Conservation (phyloP, 2,797 vertebrate genomes). For the Pangasius macronema region DNA sequence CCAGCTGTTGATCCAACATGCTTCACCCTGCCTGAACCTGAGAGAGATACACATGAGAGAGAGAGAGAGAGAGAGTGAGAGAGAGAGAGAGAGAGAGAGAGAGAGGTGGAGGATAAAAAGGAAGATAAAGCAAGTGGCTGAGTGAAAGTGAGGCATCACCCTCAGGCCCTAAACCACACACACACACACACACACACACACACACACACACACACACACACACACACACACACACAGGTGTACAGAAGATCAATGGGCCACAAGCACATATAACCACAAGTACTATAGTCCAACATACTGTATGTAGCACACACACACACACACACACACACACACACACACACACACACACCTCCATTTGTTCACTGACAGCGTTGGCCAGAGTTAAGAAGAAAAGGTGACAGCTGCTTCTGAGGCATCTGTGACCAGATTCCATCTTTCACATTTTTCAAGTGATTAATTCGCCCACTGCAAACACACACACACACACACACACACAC, state of each 20-base stretch:
- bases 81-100: slow-evolving; percentile 23
- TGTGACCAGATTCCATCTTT: slow-evolving; percentile 57
- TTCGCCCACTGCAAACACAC: slow-evolving; percentile 34
- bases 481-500: slow-evolving; percentile 26
- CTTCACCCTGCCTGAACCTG: slow-evolving; percentile 22
- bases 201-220: slow-evolving; percentile 46
- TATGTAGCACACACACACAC: slow-evolving; percentile 36
- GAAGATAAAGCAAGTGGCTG: slow-evolving; percentile 55
- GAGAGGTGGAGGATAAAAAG: slow-evolving; percentile 37
- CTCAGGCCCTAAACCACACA: slow-evolving; percentile 53
- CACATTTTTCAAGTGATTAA: slow-evolving; percentile 55
- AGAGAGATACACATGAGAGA: background rate
- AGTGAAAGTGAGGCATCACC: slow-evolving; percentile 55
- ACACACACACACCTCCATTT: slow-evolving; percentile 35
- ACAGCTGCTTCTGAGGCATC: slow-evolving; percentile 50
- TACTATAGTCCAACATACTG: slow-evolving; percentile 1
- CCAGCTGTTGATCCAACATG: slow-evolving; percentile 27
- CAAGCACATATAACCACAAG: slow-evolving; percentile 21
- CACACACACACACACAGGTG: slow-evolving; percentile 23
- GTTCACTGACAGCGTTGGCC: slow-evolving; percentile 48
- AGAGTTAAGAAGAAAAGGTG: slow-evolving; percentile 54
- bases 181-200: slow-evolving; percentile 37
- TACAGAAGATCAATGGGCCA: slow-evolving; percentile 16
- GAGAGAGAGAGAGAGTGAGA: slow-evolving; percentile 22
- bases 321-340: slow-evolving; percentile 25